Conservation (phyloP, 1,140 invertebrate genomes). For the Calosoma granatense region DNA sequence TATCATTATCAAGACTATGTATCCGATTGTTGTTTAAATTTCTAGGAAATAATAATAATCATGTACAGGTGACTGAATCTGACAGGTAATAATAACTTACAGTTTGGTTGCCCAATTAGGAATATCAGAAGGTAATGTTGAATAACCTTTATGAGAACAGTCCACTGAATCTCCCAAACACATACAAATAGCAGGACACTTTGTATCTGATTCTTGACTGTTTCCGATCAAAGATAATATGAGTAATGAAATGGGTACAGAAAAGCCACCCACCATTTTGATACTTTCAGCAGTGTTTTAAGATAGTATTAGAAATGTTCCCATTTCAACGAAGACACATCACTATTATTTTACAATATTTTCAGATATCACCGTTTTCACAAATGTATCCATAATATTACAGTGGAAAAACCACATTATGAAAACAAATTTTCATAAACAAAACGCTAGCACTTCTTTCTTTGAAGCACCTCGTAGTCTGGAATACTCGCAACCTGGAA, state of each 20-base stretch:
- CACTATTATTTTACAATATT: no score
- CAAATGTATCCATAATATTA: no score
- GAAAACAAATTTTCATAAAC: no score
- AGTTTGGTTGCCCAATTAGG: constrained; percentile 49
- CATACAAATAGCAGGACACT: constrained; percentile 46
- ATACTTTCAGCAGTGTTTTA: no score
- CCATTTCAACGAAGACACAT: no score
- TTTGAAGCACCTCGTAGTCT: no score
- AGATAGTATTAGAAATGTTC: no score
- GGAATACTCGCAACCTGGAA: no score
- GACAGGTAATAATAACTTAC: constrained; percentile 40
- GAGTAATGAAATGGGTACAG: constrained; percentile 24
- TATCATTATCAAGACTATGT: constrained; percentile 49
- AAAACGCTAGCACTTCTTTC: no score
- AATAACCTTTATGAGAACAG: constrained; percentile 47
- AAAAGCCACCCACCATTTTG: constrained; percentile 34
- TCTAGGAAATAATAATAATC: constrained; percentile 36
- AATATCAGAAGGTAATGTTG: constrained; percentile 41
- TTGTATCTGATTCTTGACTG: constrained; percentile 31
- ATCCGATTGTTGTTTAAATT: constrained; percentile 72
- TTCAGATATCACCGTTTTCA: no score
- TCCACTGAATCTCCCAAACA: constrained; percentile 46
- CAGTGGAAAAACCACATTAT: no score
- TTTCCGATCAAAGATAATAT: constrained; percentile 24
- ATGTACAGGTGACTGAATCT: constrained; percentile 15